Base-by-base conservation (phyloP, 2,113 vertebrate genomes). In the Pituophis catenifer region DNA sequence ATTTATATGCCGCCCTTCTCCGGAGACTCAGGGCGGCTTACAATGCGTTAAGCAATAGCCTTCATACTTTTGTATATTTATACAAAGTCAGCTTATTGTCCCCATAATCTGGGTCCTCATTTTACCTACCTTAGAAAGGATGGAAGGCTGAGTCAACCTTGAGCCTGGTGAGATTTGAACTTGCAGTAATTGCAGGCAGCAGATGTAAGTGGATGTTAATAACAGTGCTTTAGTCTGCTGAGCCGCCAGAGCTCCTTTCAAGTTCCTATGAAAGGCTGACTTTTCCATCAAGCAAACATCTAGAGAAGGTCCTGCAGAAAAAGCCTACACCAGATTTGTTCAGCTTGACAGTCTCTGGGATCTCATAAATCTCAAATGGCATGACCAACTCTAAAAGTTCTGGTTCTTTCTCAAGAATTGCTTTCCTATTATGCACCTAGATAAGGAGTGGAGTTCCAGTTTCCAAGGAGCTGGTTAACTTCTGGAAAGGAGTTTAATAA, bases 221-320 rank as follows among this genome's bases (percentile, higher is more conserved):
- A 38, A 38, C 38, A 38, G 38, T 38, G 38, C 38, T 38, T 38
- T 38, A 38, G 38, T 38, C 38, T 38, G 38, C 38, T 38, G 38
- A 38, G 38, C 38, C 38, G 2, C 38, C 38, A 38, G 38, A 38
- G 38, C 38, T 38, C 38, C 38, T 38, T 95, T 97, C 90, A 96
- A 96, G 96, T 97, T 96, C 95, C 33, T 94, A 94, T 95, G 94
- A 89, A 89, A 5, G 11, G 7, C 21, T 53, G 11, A 52, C 24
- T 33, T 48, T 12, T n/a, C 86, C 15, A 38, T 38, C 53, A 55
- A 24, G 29, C 88, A 91, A 91, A 19, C 94, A 48, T 15, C 81
- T 15, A 58, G 55, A 59, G 13, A 7, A 19, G 11, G 11, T 92
- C 19, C 95, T 94, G 86, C 93, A 93, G 95, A 96, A 96, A 92